Conservation (phyloP, 2,113 vertebrate species). For the Cinclus cinclus region DNA sequence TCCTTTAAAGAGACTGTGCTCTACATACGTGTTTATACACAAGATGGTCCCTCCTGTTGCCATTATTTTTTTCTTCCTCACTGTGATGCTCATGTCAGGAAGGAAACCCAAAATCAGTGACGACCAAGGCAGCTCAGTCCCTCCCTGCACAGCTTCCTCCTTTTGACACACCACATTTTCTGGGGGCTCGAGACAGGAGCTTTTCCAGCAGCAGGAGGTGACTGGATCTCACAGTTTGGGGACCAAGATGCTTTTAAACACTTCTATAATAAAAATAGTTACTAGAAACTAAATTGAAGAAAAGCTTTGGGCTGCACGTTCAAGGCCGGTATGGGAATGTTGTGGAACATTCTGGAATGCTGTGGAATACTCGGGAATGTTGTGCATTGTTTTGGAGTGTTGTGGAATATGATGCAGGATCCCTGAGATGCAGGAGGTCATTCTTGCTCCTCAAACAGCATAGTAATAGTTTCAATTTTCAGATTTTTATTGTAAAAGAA, state of each 20-base stretch:
- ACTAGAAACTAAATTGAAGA: not conserved
- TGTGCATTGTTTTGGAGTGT: not conserved
- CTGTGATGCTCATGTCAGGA: not conserved
- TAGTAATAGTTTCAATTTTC: not conserved
- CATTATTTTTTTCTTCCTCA: not conserved
- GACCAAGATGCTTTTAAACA: not conserved
- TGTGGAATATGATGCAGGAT: not conserved
- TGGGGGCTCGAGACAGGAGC: not conserved
- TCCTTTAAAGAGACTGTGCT: not conserved
- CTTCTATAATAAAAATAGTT: not conserved
- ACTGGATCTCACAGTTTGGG: not conserved
- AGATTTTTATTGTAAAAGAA: not conserved
- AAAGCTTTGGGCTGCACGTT: not conserved
- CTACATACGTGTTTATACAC: fast-evolving
- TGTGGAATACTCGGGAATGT: not conserved
- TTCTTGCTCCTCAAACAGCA: not conserved
- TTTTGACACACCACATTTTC: not conserved
- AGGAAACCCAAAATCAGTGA: not conserved
- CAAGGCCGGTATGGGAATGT: not conserved
- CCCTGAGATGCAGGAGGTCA: not conserved
- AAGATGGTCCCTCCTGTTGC: not conserved
- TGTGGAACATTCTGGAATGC: not conserved
- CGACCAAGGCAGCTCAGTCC: not conserved
- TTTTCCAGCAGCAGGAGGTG: not conserved
- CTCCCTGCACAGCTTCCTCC: not conserved